These are phyloP conservation scores for Cotesia vestalis DNA, from an alignment of 1,140 invertebrate genomes.

Conservation along the genomic window DNA sequence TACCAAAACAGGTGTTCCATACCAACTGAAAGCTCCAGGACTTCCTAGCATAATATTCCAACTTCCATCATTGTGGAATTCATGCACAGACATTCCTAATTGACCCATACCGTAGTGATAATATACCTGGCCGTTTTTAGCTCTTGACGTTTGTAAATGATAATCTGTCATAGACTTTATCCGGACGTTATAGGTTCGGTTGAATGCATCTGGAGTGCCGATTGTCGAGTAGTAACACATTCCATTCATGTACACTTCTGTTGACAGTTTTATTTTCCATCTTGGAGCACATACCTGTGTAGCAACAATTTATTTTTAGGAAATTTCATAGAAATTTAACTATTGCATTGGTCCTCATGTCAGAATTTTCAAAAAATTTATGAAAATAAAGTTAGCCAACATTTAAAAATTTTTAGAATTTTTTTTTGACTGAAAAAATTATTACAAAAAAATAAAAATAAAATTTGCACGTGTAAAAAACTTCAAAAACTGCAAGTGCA, in stretches of 20 bases:
- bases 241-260: slow-evolving; percentile 55
- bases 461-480: too few relatives aligned
- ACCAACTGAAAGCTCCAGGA: slow-evolving; percentile 69
- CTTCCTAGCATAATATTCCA: slow-evolving; percentile 68
- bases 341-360: too few relatives aligned
- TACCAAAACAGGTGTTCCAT: slow-evolving; percentile 50
- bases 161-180: slow-evolving; percentile 32
- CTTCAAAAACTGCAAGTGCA: too few relatives aligned
- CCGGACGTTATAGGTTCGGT: slow-evolving; percentile 24
- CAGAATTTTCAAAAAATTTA: too few relatives aligned
- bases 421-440: too few relatives aligned
- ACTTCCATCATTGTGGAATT: slow-evolving; percentile 32
- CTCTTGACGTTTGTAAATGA: not conserved
- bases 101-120: slow-evolving; percentile 51
- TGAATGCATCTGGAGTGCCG: slow-evolving; percentile 28
- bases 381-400: too few relatives aligned
- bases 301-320: not conserved
- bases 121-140: not conserved
- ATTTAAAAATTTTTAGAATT: too few relatives aligned
- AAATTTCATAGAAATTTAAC: too few relatives aligned
- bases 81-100: slow-evolving; percentile 57
- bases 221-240: slow-evolving; percentile 59
- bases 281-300: slow-evolving; percentile 51
- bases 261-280: slow-evolving; percentile 43
- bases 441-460: too few relatives aligned